Conservation (phyloP, 2,888 invertebrate genomes). For the Lissonota sp. region DNA sequence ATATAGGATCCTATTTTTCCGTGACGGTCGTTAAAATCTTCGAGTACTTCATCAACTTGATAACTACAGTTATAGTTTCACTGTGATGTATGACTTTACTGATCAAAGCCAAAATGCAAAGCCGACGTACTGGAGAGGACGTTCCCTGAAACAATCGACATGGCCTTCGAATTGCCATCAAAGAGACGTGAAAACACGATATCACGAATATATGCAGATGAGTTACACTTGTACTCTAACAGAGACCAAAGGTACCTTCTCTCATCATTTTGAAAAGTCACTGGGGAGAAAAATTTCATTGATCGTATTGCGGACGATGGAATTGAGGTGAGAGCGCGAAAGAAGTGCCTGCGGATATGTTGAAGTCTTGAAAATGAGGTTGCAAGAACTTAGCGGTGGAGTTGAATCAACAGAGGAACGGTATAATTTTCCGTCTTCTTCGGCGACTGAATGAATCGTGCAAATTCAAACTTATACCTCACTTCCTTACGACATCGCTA, state of each 20-base stretch:
- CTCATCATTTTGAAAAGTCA: constrained; percentile 41
- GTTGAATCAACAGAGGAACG: constrained; percentile 4
- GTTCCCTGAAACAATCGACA: constrained; percentile 1
- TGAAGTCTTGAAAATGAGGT: constrained; percentile 14
- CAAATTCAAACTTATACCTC: background rate
- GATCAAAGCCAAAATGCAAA: constrained; percentile 2
- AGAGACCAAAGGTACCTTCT: constrained; percentile 15
- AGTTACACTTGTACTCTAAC: constrained; percentile 1
- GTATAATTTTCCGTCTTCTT: constrained; percentile 3
- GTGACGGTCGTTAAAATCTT: constrained; percentile 47
- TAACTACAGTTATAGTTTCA: constrained; percentile 31
- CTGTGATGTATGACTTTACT: constrained; percentile 19
- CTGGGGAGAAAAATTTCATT: constrained; percentile 41
- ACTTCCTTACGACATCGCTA: no score
- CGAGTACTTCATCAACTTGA: constrained; percentile 52
- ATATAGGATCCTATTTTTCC: constrained; percentile 30
- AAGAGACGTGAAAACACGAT: constrained; percentile 29
- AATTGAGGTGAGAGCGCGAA: constrained; percentile 9
- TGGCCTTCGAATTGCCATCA: constrained; percentile 20
- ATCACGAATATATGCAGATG: background rate
- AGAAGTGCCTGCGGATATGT: constrained; percentile 25
- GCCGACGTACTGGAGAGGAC: background rate
- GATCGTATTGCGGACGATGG: constrained; percentile 29
- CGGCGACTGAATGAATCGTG: no score
- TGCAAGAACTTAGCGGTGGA: constrained; percentile 28